phyloP scores from a whole-genome alignment of 2,888 invertebrate genomes.

The Acleris laterana region DNA sequence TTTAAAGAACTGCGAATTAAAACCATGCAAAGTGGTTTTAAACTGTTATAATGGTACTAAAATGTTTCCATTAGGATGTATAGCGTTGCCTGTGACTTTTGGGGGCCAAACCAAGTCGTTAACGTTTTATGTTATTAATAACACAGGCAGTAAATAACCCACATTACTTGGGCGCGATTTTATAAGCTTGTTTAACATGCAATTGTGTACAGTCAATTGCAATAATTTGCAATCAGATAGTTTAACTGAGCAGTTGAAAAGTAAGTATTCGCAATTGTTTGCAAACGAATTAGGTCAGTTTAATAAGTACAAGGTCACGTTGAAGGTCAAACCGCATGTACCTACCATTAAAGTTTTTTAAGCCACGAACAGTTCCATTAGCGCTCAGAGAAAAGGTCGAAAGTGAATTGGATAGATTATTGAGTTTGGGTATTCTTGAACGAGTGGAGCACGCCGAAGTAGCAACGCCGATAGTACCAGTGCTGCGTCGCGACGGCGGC shows the following conservation, averaged over 20 bases:
- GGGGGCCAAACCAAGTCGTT: constrained; percentile 3
- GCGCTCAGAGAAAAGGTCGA: constrained; percentile 38
- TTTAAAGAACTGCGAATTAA: too few species aligned
- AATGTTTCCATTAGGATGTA: constrained; percentile 25
- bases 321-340: constrained; percentile 36
- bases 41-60: constrained; percentile 29
- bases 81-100: constrained; percentile 24
- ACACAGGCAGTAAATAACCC: not conserved
- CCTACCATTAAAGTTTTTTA: constrained; percentile 36
- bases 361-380: constrained; percentile 35
- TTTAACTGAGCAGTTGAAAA: not conserved
- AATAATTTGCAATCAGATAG: constrained; percentile 17
- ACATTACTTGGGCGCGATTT: constrained; percentile 32
- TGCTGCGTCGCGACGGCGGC: constrained; percentile 33
- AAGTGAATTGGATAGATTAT: constrained; percentile 28
- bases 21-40: constrained; percentile 11
- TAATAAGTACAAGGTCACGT: constrained; percentile 36
- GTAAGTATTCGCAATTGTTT: constrained; percentile 26
- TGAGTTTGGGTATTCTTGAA: constrained; percentile 38
- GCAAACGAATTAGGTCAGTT: constrained; percentile 33
- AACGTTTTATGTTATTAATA: constrained; percentile 23
- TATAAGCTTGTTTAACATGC: constrained; percentile 31
- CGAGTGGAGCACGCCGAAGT: constrained; percentile 33
- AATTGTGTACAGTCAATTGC: constrained; percentile 26
- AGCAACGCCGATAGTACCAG: constrained; percentile 39